Conservation (phyloP, 2,797 vertebrate species). For the Gallinago solitaria region DNA sequence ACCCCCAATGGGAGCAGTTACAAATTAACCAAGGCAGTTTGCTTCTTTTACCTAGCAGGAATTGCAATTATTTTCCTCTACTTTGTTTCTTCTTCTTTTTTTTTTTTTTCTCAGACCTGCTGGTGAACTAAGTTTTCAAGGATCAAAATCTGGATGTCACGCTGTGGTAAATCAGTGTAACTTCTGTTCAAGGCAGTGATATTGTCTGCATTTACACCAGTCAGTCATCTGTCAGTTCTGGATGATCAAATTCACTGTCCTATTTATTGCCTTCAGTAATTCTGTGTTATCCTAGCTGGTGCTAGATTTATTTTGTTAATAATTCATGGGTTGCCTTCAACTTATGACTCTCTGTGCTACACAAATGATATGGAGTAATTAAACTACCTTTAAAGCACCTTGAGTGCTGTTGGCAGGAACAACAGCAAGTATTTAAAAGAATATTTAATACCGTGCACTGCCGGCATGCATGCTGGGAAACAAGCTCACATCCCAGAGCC, state of each 20-base stretch:
- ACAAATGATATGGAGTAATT: slow-evolving; percentile 58
- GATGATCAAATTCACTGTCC: slow-evolving; percentile 53
- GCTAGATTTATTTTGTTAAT: slow-evolving; percentile 56
- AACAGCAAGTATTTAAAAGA: slow-evolving; percentile 62
- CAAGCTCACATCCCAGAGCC: slow-evolving; percentile 62
- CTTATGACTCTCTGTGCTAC: slow-evolving; percentile 16
- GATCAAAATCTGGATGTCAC: neutral
- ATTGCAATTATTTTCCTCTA: neutral
- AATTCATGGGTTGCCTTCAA: slow-evolving; percentile 35
- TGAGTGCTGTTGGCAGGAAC: slow-evolving; percentile 43
- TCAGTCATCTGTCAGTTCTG: slow-evolving; percentile 52
- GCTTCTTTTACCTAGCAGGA: neutral
- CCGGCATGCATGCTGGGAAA: slow-evolving; percentile 74
- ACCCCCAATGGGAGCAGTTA: slow-evolving; percentile 24
- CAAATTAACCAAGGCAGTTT: slow-evolving; percentile 41
- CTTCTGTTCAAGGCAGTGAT: slow-evolving; percentile 14
- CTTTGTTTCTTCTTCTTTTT: neutral
- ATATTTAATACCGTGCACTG: slow-evolving; percentile 29
- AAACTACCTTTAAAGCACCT: slow-evolving; percentile 58
- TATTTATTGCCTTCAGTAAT: slow-evolving; percentile 46
- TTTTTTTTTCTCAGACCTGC: neutral
- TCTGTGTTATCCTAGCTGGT: neutral
- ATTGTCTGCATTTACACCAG: slow-evolving; percentile 20
- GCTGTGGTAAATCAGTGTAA: neutral
- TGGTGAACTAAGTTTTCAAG: neutral